Conservation (phyloP, 2,797 vertebrate species). For the Masticophis lateralis region DNA sequence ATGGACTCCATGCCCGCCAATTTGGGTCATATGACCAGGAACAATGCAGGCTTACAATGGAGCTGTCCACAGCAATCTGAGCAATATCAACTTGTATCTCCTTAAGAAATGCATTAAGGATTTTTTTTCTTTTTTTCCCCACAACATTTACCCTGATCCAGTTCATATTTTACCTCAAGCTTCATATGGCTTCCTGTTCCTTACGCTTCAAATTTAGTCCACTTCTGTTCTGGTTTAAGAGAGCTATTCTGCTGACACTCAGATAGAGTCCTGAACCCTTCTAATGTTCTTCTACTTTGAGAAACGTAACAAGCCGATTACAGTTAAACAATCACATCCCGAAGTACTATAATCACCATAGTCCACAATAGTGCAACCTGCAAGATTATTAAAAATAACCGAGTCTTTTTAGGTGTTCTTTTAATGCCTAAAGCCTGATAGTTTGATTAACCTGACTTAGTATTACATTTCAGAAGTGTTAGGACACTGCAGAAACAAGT, state of each 20-base stretch:
- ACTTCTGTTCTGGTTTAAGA: background rate
- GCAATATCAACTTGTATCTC: background rate
- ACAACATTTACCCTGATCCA: background rate
- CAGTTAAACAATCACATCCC: background rate
- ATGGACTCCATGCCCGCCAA: background rate
- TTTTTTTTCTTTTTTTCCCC: background rate
- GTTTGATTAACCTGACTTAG: background rate
- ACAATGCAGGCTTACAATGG: background rate
- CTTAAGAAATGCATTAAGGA: background rate
- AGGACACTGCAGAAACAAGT: background rate
- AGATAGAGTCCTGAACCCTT: background rate
- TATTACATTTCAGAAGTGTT: background rate
- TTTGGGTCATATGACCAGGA: background rate
- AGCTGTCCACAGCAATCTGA: background rate
- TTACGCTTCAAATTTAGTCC: background rate
- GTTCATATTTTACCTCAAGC: background rate
- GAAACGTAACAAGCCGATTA: background rate
- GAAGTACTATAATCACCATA: background rate
- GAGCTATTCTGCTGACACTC: background rate
- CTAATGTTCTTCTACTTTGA: background rate
- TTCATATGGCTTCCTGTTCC: background rate
- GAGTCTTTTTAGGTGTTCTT: background rate
- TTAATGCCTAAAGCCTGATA: background rate
- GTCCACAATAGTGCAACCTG: background rate
- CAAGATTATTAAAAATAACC: background rate